These are phyloP conservation scores for Himalopsyche kuldschensis DNA, from an alignment of 2,888 invertebrate species.

Conservation along the genomic window DNA sequence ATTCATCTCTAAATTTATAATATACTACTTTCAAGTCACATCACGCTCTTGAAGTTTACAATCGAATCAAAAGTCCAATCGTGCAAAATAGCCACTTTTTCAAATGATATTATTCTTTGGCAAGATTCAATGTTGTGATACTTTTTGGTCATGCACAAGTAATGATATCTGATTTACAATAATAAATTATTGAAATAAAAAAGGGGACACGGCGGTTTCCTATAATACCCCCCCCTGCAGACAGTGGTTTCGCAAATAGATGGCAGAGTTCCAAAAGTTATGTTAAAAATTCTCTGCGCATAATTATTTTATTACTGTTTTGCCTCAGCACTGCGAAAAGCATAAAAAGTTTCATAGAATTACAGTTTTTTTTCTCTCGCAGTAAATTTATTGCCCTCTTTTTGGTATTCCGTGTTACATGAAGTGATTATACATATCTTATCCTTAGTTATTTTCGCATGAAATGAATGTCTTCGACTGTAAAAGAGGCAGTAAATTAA, in stretches of 20 bases:
- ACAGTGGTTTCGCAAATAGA: neutral
- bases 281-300: neutral
- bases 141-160: too few species aligned
- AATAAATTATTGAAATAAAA: too few species aligned
- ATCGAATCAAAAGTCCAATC: too few species aligned
- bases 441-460: neutral
- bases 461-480: neutral
- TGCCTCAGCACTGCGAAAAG: neutral
- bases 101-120: too few species aligned
- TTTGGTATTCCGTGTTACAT: neutral
- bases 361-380: neutral
- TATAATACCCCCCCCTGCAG: neutral
- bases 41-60: too few species aligned
- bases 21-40: too few species aligned
- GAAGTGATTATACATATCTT: neutral
- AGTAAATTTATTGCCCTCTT: neutral
- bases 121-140: too few species aligned
- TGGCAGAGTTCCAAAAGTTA: neutral
- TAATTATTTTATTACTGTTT: neutral
- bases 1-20: too few species aligned
- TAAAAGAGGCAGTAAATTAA: neutral
- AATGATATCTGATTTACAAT: too few species aligned
- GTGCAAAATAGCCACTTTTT: too few species aligned
- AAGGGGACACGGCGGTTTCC: neutral
- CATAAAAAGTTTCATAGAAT: neutral